A percentile compares a stretch with the other conserved stretches of the same genome.
Conservation (phyloP, 2,888 invertebrate genomes). For the Hydrotaea cyrtoneurina region DNA sequence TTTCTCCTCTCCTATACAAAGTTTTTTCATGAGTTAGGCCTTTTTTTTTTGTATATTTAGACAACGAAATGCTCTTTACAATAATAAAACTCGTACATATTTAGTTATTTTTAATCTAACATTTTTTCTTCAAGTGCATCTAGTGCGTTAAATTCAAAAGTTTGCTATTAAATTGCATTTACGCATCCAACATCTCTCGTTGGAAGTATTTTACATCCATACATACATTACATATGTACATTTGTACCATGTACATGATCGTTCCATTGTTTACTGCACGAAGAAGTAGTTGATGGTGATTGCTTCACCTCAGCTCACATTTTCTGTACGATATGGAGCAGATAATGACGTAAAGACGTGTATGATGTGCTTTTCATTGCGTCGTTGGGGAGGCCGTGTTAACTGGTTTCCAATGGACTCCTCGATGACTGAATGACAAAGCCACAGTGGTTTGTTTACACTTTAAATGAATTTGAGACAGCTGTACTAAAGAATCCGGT, state of each 20-base stretch:
- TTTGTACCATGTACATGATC: not conserved
- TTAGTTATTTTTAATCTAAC: too few relatives aligned
- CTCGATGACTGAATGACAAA: not conserved
- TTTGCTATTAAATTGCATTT: too few relatives aligned
- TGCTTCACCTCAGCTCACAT: slow-evolving; percentile 24
- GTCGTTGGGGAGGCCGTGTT: slow-evolving; percentile 44
- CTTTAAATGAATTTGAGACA: too few relatives aligned
- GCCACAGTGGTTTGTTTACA: not conserved
- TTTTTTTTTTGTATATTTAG: too few relatives aligned
- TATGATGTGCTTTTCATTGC: slow-evolving; percentile 47
- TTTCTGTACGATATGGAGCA: slow-evolving; percentile 51
- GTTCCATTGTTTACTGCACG: slow-evolving; percentile 8
- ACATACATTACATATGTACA: not conserved
- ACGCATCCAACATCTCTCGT: slow-evolving; percentile 13
- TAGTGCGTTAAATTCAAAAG: too few relatives aligned
- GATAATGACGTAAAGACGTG: slow-evolving; percentile 57
- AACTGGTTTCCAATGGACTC: slow-evolving; percentile 41
- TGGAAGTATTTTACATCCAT: not conserved
- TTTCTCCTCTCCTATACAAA: too few relatives aligned
- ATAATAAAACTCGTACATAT: too few relatives aligned
- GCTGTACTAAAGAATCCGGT: slow-evolving; percentile 73
- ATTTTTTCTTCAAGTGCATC: too few relatives aligned
- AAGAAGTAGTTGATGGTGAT: slow-evolving; percentile 2
- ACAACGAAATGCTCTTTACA: too few relatives aligned
- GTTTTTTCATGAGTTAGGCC: too few relatives aligned